These are phyloP conservation scores for Temnothorax unifasciatus DNA, from an alignment of 2,888 invertebrate species.

Conservation along the genomic window DNA sequence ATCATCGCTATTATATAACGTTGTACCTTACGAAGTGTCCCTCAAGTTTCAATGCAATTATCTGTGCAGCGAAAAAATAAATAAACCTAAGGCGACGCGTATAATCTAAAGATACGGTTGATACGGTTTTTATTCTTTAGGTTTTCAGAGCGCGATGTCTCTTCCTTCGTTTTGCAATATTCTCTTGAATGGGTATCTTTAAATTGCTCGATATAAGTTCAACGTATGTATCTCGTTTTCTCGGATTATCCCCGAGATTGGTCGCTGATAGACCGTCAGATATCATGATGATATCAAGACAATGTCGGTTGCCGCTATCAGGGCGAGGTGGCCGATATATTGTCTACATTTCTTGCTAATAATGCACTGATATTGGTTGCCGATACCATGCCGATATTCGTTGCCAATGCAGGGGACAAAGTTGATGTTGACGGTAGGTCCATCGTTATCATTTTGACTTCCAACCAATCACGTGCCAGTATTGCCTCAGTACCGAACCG, in stretches of 20 bases:
- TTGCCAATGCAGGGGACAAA: neutral
- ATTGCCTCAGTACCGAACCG: neutral
- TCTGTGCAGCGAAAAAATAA: neutral
- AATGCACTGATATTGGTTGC: slow-evolving; percentile 43
- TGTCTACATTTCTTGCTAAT: slow-evolving; percentile 42
- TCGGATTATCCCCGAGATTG: slow-evolving; percentile 29
- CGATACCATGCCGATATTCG: slow-evolving; percentile 44
- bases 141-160: neutral
- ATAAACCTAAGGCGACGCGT: neutral
- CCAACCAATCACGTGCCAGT: neutral
- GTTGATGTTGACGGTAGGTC: slow-evolving; percentile 21
- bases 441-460: slow-evolving; percentile 32
- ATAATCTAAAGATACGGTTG: neutral
- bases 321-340: slow-evolving; percentile 1
- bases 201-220: slow-evolving; percentile 15
- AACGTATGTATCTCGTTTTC: slow-evolving; percentile 12
- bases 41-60: neutral
- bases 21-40: neutral
- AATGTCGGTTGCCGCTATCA: neutral
- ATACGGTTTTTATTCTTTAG: neutral
- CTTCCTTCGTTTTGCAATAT: neutral
- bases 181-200: neutral
- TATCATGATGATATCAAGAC: slow-evolving; percentile 25
- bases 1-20: neutral
- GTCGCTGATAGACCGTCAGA: slow-evolving; percentile 9